These are phyloP conservation scores for Crypturellus tataupa DNA, from an alignment of 2,797 vertebrate species.

Conservation along the genomic window DNA sequence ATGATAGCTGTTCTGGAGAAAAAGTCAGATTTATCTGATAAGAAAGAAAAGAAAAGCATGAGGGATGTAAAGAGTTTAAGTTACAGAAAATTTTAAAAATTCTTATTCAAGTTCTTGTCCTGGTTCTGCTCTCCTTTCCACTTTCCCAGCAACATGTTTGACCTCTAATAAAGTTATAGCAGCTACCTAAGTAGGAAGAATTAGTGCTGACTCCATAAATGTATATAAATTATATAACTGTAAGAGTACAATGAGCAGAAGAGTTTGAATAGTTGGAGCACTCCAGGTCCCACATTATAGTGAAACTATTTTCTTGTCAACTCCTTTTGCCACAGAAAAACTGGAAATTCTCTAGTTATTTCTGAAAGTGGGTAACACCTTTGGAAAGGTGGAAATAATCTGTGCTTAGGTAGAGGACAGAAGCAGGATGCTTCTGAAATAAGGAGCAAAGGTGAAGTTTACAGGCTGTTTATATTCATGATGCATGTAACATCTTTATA, in stretches of 20 bases:
- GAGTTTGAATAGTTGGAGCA: neutral
- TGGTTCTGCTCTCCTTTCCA: neutral
- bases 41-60: neutral
- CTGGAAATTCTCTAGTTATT: neutral
- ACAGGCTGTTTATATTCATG: neutral
- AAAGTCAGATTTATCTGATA: neutral
- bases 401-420: neutral
- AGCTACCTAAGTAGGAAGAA: neutral
- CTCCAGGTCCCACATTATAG: neutral
- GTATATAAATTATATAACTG: neutral
- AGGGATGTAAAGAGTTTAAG: neutral
- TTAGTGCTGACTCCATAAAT: neutral
- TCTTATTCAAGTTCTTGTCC: neutral
- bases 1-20: neutral
- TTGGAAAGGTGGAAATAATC: neutral
- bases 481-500: neutral
- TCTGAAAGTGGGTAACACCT: neutral
- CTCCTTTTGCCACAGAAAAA: accelerated
- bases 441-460: neutral
- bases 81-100: neutral
- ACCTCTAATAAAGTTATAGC: neutral
- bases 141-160: neutral
- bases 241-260: neutral
- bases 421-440: neutral
- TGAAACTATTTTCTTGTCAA: neutral